Evolutionary conservation across 2,888 invertebrate genomes (phyloP), one percentile per base, ranked within the genome.

Genomic region (Zygothrica quintamaculata): DNA sequence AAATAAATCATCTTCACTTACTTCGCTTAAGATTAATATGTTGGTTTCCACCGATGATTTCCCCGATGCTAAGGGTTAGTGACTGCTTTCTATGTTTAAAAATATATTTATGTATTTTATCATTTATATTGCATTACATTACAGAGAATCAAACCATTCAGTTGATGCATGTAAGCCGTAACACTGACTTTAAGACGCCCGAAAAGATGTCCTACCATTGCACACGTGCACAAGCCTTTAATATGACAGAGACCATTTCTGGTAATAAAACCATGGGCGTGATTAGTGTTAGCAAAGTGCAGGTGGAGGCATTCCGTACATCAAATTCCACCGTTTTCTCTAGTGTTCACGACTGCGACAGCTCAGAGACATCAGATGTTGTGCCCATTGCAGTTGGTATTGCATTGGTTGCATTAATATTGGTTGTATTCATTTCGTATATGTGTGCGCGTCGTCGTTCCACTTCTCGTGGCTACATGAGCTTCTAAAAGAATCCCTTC

Each of bases 371-470:
- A 3, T 94, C 96, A 11, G 99, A 99, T 92, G 94, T 97, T 68
- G 98, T 99, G 58, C 99, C 99, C 16, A 98, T 99, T 89, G 97
- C 97, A 15, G 99, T 99, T 66, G 99, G 99, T 11, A 96, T 97
- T 90, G 96, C 97, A 47, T 93, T 99, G 59, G 97, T 96, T 67
- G 96, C 94, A 70, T 48, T 84, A 6, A 84, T 84, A 46, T 92
- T 98, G 64, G 94, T 98, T 73, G 98, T 99, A 50, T 93, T 99
- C 76, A 93, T 96, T 77, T 97, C 97, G 39, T 99, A 99, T 92
- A 93, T 99, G 72, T 94, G 98, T 88, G 98, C 97, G 61, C 96
- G 99, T 88, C 94, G 96, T 89, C 94, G 96, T 88, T 94, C 94
- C 88, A 95, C 95, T 90, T 94, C 95, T 48, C 93, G 95, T 78